Evolutionary conservation across 2,113 vertebrate genomes (phyloP).

Genomic region (Atractosteus spatula): DNA sequence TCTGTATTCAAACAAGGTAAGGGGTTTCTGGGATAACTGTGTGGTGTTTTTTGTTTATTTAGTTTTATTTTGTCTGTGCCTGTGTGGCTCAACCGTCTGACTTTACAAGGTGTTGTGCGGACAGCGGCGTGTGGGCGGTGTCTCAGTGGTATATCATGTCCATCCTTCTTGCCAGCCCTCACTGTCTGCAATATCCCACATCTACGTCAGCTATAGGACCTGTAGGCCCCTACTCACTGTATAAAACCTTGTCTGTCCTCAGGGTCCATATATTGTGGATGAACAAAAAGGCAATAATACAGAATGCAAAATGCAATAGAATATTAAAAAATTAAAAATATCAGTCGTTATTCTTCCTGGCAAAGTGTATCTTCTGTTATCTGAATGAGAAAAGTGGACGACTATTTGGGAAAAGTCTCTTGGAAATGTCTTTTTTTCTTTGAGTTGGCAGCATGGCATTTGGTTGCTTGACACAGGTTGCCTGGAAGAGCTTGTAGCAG

Average conservation of each 20-base stretch:
- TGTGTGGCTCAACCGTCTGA: neutral
- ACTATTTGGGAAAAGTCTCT: too few relatives aligned
- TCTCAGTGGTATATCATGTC: constrained; percentile 15
- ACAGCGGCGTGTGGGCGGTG: constrained; percentile 17
- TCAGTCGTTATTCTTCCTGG: too few relatives aligned
- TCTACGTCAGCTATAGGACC: too few relatives aligned
- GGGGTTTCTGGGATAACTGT: too few relatives aligned
- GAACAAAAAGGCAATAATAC: constrained; percentile 2
- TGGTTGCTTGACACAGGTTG: neutral
- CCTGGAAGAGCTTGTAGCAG: constrained; percentile 27
- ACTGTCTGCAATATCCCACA: too few relatives aligned
- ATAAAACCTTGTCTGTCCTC: constrained; percentile 2
- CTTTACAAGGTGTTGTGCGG: neutral
- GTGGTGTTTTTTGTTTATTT: too few relatives aligned
- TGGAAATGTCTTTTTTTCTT: too few relatives aligned
- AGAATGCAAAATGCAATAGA: constrained; percentile 27
- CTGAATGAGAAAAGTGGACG: too few relatives aligned
- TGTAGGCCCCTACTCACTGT: neutral
- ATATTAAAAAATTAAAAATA: constrained; percentile 12
- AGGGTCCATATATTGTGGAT: neutral
- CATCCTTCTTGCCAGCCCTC: constrained; percentile 1
- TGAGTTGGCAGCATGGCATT: too few relatives aligned
- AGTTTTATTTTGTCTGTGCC: neutral
- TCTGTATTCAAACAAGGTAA: too few relatives aligned
- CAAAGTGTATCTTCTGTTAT: too few relatives aligned